Evolutionary conservation across 2,797 vertebrate genomes (phyloP).

Genomic region (Pempheris klunzingeri): DNA sequence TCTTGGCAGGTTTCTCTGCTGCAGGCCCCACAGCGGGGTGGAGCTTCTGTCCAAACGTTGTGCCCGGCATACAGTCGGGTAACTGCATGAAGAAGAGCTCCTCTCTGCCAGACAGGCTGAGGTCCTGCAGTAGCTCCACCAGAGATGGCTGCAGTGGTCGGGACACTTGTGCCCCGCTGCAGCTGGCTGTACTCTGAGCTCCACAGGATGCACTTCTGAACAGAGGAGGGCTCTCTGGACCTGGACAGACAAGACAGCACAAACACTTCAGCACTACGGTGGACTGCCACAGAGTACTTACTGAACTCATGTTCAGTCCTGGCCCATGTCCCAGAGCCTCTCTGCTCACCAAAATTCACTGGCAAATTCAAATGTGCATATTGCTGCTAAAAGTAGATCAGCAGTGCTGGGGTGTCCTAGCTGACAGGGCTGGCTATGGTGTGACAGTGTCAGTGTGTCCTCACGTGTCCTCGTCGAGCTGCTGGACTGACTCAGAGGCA

Average conservation of each 20-base stretch:
- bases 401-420: too few relatives aligned
- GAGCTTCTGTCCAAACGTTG: conserved; percentile 13
- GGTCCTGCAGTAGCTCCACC: conserved; percentile 78
- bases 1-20: conserved; percentile 58
- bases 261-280: not conserved
- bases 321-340: too few relatives aligned
- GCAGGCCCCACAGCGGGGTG: not conserved
- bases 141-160: conserved; percentile 66
- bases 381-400: too few relatives aligned
- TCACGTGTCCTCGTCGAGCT: conserved; percentile 65
- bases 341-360: too few relatives aligned
- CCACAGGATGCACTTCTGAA: conserved; percentile 28
- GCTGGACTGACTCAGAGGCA: conserved; percentile 81
- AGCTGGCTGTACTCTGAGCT: conserved; percentile 10
- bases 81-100: conserved; percentile 87
- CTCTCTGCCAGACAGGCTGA: conserved; percentile 78
- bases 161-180: not conserved
- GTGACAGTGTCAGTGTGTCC: conserved; percentile 9
- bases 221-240: conserved; percentile 56
- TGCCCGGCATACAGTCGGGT: conserved; percentile 83
- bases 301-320: too few relatives aligned
- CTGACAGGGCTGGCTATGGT: not conserved
- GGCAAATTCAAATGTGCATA: not conserved
- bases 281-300: not conserved
- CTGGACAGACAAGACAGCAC: conserved; percentile 40